A percentile compares a stretch with the other conserved stretches of the same genome.
Conservation (phyloP, 2,888 invertebrate species). For the Lycia hirtaria region DNA sequence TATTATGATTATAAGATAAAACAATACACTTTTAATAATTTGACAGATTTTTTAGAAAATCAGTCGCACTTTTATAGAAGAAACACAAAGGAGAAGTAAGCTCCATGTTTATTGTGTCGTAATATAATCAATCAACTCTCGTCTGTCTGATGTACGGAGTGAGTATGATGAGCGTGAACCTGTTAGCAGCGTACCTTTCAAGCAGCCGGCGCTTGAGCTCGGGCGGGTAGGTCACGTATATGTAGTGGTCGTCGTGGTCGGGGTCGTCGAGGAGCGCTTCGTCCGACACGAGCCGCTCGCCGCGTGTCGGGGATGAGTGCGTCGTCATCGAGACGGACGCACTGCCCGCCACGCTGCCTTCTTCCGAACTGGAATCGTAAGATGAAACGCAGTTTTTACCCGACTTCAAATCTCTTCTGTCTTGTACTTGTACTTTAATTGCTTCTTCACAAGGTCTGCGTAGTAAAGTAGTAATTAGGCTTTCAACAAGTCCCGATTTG, state of each 20-base stretch:
- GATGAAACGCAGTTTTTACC: too few relatives aligned
- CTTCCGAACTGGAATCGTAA: constrained; percentile 86
- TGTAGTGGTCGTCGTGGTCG: constrained; percentile 91
- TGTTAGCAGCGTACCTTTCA: constrained; percentile 88
- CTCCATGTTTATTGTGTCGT: neutral
- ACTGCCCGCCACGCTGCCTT: constrained; percentile 88
- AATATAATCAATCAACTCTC: constrained; percentile 56
- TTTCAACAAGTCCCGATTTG: too few relatives aligned
- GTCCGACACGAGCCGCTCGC: constrained; percentile 74
- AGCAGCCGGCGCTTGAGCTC: constrained; percentile 93
- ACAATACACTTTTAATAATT: too few relatives aligned
- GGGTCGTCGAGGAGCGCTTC: constrained; percentile 73
- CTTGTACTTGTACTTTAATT: too few relatives aligned
- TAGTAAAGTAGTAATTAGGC: too few relatives aligned
- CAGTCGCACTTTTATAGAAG: too few relatives aligned
- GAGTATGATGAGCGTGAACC: constrained; percentile 70
- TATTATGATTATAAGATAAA: too few relatives aligned
- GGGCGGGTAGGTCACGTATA: constrained; percentile 95
- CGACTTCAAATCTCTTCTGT: too few relatives aligned
- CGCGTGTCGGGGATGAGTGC: constrained; percentile 87
- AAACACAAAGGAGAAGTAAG: too few relatives aligned
- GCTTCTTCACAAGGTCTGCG: too few relatives aligned
- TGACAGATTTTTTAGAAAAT: too few relatives aligned
- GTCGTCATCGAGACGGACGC: constrained; percentile 88
- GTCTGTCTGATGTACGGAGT: constrained; percentile 72